Evolutionary conservation across 2,888 invertebrate species (phyloP).

Genomic region (Branchinecta sandiegonensis): DNA sequence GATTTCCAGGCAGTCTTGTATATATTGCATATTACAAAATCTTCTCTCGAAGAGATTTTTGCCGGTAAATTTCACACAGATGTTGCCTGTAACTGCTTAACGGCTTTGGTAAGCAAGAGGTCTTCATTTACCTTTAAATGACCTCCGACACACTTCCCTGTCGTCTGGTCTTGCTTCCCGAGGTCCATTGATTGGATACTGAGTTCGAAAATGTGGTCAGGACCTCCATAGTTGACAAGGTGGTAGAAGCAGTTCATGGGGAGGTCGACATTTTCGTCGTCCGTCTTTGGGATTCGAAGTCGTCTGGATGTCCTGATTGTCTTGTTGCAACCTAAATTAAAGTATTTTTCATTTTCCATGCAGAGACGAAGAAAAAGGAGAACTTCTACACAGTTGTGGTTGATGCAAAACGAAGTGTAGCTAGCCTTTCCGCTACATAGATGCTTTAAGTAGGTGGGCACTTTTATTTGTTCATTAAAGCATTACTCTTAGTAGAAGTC

Average conservation of each 20-base stretch:
- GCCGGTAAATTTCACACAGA: no score
- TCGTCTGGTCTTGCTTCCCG: neutral
- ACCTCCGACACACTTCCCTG: neutral
- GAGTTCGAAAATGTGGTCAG: neutral
- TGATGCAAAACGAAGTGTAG: no score
- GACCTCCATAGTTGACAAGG: slow-evolving; percentile 1
- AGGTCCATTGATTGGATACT: neutral
- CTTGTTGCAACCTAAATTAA: neutral
- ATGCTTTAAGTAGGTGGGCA: no score
- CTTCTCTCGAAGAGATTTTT: no score
- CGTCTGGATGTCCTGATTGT: slow-evolving; percentile 2
- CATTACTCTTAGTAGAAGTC: no score
- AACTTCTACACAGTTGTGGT: no score
- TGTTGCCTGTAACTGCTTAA: no score
- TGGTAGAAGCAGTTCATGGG: neutral
- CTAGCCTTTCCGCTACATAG: no score
- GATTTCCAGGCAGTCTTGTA: no score
- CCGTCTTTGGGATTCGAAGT: neutral
- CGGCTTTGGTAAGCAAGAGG: neutral
- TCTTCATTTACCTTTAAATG: neutral
- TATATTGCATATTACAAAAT: no score
- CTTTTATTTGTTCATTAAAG: no score
- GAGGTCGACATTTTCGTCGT: neutral
- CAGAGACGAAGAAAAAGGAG: no score
- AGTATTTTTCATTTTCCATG: neutral